Percentiles rank a stretch among this genome's conserved stretches.
Conservation (phyloP, 2,888 invertebrate species). For the Coelopa pilipes region DNA sequence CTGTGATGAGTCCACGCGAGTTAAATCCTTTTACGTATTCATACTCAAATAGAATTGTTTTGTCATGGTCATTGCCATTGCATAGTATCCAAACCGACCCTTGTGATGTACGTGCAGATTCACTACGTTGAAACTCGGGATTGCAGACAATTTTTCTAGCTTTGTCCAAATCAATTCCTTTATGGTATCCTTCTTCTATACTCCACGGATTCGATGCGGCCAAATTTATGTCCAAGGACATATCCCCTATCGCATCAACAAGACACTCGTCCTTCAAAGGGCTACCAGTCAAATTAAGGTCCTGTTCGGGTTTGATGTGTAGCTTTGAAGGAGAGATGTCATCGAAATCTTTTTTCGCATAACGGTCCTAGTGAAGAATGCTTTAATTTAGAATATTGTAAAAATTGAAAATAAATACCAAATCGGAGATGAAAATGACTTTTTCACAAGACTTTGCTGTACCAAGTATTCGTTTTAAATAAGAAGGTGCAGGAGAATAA, state of each 20-base stretch:
- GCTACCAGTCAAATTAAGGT: slow-evolving; percentile 63
- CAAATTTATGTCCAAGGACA: slow-evolving; percentile 54
- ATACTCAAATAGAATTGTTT: slow-evolving; percentile 60
- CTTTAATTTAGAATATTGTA: not conserved
- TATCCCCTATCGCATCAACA: slow-evolving; percentile 58
- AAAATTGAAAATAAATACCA: slow-evolving; percentile 39
- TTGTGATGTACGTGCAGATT: slow-evolving; percentile 29
- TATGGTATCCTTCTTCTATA: slow-evolving; percentile 59
- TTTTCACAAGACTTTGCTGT: slow-evolving; percentile 48
- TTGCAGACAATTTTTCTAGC: slow-evolving; percentile 56
- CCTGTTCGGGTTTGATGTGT: slow-evolving; percentile 38
- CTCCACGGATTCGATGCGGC: slow-evolving; percentile 56
- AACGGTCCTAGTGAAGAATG: slow-evolving; percentile 24
- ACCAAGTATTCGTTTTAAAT: slow-evolving; percentile 53
- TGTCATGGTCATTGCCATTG: slow-evolving; percentile 70
- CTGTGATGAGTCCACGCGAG: slow-evolving; percentile 58
- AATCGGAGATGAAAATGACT: slow-evolving; percentile 54
- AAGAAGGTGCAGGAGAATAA: slow-evolving; percentile 53
- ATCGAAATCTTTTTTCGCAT: slow-evolving; percentile 42
- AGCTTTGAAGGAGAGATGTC: slow-evolving; percentile 47
- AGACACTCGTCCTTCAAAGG: slow-evolving; percentile 64
- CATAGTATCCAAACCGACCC: slow-evolving; percentile 72
- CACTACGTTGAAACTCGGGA: slow-evolving; percentile 51
- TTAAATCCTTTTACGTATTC: slow-evolving; percentile 53
- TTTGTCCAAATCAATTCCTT: slow-evolving; percentile 52